phyloP scores from a whole-genome alignment of 1,140 invertebrate species.

The Parasteatoda tepidariorum region DNA sequence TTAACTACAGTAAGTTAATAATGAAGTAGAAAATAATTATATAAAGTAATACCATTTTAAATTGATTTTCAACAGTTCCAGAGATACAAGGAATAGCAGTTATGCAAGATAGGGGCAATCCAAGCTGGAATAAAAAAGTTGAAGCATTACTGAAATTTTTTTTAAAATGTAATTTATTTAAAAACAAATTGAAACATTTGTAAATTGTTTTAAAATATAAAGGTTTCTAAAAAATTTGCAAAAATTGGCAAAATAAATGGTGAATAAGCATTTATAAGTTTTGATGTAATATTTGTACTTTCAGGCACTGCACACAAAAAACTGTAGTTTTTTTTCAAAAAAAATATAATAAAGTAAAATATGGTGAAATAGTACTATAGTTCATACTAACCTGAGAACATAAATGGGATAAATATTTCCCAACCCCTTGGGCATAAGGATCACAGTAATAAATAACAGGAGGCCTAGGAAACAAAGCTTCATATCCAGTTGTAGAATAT shows the following conservation, averaged over 20 bases:
- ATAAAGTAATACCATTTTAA: constrained; percentile 68
- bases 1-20: background rate
- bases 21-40: too few species aligned
- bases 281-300: too few species aligned
- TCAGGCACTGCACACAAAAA: too few species aligned
- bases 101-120: constrained; percentile 83
- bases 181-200: too few species aligned
- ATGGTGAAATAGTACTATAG: constrained; percentile 28
- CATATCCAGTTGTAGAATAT: constrained; percentile 83
- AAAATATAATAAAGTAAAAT: background rate
- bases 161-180: background rate
- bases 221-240: too few species aligned
- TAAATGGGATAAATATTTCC: constrained; percentile 75
- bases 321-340: too few species aligned
- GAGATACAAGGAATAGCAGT: constrained; percentile 85
- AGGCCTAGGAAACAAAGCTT: constrained; percentile 78
- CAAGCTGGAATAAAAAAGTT: constrained; percentile 71
- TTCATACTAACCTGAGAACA: constrained; percentile 76
- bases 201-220: too few species aligned
- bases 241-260: background rate
- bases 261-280: background rate
- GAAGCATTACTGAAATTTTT: background rate
- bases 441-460: constrained; percentile 87
- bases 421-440: constrained; percentile 78
- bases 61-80: constrained; percentile 71